phyloP scores from a whole-genome alignment of 2,113 vertebrate genomes.

The Ciconia maguari region DNA sequence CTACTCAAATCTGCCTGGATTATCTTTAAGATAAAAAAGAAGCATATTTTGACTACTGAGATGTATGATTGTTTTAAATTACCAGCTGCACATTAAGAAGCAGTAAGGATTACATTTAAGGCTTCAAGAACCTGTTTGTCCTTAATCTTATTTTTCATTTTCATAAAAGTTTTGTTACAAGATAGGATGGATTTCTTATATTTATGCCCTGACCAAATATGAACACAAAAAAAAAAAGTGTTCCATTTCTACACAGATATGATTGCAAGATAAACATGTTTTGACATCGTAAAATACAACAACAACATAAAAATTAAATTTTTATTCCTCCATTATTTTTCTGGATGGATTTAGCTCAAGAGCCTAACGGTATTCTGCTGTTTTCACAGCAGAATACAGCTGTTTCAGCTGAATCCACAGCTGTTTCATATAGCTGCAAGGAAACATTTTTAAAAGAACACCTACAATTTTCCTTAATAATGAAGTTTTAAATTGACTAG shows the following conservation, averaged over 20 bases:
- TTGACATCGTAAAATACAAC: neutral
- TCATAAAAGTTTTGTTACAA: neutral
- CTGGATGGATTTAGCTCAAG: neutral
- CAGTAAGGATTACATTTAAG: neutral
- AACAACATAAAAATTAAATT: neutral
- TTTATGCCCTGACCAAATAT: neutral
- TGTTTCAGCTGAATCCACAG: neutral
- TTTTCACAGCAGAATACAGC: neutral
- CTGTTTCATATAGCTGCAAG: neutral
- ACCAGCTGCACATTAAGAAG: neutral
- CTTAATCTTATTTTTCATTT: neutral
- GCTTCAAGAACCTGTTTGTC: neutral
- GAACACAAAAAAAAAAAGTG: neutral
- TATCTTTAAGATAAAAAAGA: neutral
- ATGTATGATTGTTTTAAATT: neutral
- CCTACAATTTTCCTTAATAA: neutral
- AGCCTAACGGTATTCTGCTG: neutral
- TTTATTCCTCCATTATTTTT: neutral
- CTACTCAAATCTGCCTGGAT: neutral
- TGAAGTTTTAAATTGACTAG: neutral
- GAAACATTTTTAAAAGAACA: neutral
- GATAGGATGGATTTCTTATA: neutral
- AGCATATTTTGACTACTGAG: neutral
- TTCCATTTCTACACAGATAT: neutral
- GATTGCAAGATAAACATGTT: neutral